phyloP scores from a whole-genome alignment of 1,140 invertebrate species.

The Eubasilissa regina region DNA sequence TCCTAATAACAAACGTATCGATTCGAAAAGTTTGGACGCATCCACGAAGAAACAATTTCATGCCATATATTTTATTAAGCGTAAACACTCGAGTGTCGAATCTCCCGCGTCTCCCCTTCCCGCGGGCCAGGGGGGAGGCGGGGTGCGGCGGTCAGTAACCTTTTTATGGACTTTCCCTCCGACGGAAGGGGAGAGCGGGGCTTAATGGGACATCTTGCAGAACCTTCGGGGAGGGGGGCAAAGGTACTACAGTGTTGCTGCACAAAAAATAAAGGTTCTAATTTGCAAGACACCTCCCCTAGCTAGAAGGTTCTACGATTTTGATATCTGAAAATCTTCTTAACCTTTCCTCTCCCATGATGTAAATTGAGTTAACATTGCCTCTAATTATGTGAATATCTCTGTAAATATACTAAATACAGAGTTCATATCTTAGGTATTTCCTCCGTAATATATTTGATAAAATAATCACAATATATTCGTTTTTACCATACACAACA shows the following conservation, averaged over 20 bases:
- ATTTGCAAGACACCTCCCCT: neutral
- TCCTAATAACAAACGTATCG: neutral
- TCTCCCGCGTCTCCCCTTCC: neutral
- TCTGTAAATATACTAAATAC: no score
- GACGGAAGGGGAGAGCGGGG: conserved; percentile 8
- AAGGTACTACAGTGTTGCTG: neutral
- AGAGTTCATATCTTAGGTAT: no score
- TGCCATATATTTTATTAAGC: conserved; percentile 34
- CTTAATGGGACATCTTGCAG: conserved; percentile 33
- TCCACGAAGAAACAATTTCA: neutral
- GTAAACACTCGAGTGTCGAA: conserved; percentile 23
- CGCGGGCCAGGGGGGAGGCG: conserved; percentile 16
- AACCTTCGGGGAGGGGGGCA: neutral
- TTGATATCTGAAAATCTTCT: neutral
- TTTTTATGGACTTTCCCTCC: conserved; percentile 39
- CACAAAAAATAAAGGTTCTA: conserved; percentile 11
- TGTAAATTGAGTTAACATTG: no score
- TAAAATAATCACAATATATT: no score
- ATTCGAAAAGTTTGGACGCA: conserved; percentile 4
- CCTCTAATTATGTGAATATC: no score
- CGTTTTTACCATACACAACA: no score
- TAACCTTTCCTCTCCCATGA: no score
- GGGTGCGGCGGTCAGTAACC: conserved; percentile 32
- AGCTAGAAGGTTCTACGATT: neutral
- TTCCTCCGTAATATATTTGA: no score